Conservation (phyloP, 2,797 vertebrate species). For the Cottoperca gobio region DNA sequence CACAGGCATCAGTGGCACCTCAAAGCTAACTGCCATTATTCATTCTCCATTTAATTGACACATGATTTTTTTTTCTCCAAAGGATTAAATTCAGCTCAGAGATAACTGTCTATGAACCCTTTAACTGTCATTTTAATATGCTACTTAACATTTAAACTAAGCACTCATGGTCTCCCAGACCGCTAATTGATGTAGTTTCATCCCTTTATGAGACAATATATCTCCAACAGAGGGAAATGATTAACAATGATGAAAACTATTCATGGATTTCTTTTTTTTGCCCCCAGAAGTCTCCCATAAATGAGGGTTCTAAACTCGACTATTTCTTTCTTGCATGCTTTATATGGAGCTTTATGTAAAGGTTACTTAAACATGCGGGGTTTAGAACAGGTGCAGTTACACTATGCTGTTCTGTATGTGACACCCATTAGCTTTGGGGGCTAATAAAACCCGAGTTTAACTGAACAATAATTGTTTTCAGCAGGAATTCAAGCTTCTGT, state of each 20-base stretch:
- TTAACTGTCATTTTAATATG: conserved; percentile 95
- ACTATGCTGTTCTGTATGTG: conserved; percentile 14
- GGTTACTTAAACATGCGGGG: conserved; percentile 65
- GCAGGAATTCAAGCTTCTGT: conserved; percentile 86
- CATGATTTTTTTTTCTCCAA: conserved; percentile 73
- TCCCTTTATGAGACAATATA: conserved; percentile 95
- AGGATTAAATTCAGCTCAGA: conserved; percentile 80
- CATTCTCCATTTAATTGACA: conserved; percentile 82
- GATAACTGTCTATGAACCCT: conserved; percentile 91
- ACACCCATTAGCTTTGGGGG: conserved; percentile 56
- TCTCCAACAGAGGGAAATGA: conserved; percentile 92
- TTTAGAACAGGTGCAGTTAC: conserved; percentile 42
- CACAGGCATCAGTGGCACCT: conserved; percentile 71
- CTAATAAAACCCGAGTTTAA: conserved; percentile 80
- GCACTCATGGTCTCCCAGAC: conserved; percentile 89
- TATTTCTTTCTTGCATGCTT: conserved; percentile 51
- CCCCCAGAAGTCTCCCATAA: conserved; percentile 51
- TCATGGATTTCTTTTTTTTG: conserved; percentile 65
- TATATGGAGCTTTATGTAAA: conserved; percentile 59
- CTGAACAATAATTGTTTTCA: conserved; percentile 87
- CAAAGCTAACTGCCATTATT: conserved; percentile 82
- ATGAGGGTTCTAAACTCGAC: conserved; percentile 43
- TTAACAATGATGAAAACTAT: conserved; percentile 92
- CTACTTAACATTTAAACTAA: conserved; percentile 96
- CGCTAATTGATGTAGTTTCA: conserved; percentile 91